Percentiles rank a stretch among this genome's conserved stretches.
These are phyloP conservation scores for Theodoxus fluviatilis DNA, from an alignment of 2,888 invertebrate species.

Conservation along the genomic window DNA sequence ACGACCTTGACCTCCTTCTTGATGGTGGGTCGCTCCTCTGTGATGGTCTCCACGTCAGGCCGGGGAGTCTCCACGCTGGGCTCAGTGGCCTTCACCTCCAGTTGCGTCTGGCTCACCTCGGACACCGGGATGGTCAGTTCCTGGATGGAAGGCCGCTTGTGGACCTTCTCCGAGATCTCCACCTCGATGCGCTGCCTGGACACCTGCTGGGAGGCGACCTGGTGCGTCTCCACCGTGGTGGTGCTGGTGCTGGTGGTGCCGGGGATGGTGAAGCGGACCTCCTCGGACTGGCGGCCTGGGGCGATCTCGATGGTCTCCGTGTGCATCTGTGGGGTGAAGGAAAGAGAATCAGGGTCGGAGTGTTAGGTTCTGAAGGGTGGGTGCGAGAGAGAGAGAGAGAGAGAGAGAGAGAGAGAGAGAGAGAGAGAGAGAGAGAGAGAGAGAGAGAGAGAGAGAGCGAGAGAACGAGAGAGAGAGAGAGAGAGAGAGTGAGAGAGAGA, in stretches of 20 bases:
- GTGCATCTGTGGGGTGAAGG: conserved; percentile 41
- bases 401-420: too few species aligned
- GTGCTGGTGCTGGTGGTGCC: conserved; percentile 41
- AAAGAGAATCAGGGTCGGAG: too few species aligned
- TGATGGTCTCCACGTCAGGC: conserved; percentile 46
- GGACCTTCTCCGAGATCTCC: conserved; percentile 51
- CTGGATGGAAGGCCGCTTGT: conserved; percentile 43
- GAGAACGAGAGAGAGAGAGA: too few species aligned
- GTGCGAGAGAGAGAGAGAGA: too few species aligned
- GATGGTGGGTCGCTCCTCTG: conserved; percentile 45
- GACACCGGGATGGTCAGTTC: conserved; percentile 47
- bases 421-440: too few species aligned
- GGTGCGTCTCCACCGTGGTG: conserved; percentile 35
- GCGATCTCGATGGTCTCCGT: conserved; percentile 59
- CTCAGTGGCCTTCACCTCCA: conserved; percentile 38
- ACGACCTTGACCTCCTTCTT: conserved; percentile 32
- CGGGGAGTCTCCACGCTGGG: conserved; percentile 36
- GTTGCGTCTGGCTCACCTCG: conserved; percentile 38
- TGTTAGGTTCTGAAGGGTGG: too few species aligned
- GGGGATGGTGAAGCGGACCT: conserved; percentile 41
- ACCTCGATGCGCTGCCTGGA: conserved; percentile 53
- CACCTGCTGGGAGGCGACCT: conserved; percentile 37
- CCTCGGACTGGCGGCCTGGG: conserved; percentile 46
- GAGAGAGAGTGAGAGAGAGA: too few species aligned
- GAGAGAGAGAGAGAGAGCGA: too few species aligned